A percentile compares a stretch with the other conserved stretches of the same genome.
phyloP scores from a whole-genome alignment of 2,888 invertebrate genomes.

The Cerceris ruficornis region DNA sequence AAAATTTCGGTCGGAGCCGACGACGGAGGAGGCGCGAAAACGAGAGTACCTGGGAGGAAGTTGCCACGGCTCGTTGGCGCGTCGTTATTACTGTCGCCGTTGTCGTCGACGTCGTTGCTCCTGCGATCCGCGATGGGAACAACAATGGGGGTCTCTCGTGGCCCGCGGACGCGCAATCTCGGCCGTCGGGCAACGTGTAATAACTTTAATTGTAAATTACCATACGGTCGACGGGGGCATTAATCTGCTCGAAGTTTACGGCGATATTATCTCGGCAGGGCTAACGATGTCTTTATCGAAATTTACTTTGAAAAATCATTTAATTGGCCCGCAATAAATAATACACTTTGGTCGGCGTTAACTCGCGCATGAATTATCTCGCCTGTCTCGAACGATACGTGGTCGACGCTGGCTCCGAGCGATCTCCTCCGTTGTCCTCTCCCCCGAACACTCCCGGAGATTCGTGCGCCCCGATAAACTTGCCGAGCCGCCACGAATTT shows the following conservation, averaged over 20 bases:
- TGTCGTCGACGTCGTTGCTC: too few species aligned
- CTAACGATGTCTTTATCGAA: slow-evolving; percentile 35
- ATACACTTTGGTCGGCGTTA: neutral
- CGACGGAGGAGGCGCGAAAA: too few species aligned
- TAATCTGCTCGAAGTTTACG: slow-evolving; percentile 32
- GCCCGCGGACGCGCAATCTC: slow-evolving; percentile 14
- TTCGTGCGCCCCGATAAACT: too few species aligned
- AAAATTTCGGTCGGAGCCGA: too few species aligned
- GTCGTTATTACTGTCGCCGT: slow-evolving; percentile 56
- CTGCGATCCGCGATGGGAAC: slow-evolving; percentile 40
- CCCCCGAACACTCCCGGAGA: too few species aligned
- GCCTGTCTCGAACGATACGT: too few species aligned
- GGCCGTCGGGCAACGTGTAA: slow-evolving; percentile 16
- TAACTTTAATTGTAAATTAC: slow-evolving; percentile 54
- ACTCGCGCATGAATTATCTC: too few species aligned
- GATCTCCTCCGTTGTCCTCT: too few species aligned
- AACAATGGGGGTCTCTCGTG: slow-evolving; percentile 46
- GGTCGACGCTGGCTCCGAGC: too few species aligned
- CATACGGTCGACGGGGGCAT: slow-evolving; percentile 29
- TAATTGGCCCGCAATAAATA: slow-evolving; percentile 7
- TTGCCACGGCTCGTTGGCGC: slow-evolving; percentile 33
- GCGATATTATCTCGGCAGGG: slow-evolving; percentile 12
- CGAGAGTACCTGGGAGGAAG: too few species aligned
- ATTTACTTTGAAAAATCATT: slow-evolving; percentile 1
- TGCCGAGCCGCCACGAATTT: too few species aligned